A percentile compares a stretch with the other conserved stretches of the same genome.
phyloP scores from a whole-genome alignment of 2,113 vertebrate species.

The Sturnus vulgaris region DNA sequence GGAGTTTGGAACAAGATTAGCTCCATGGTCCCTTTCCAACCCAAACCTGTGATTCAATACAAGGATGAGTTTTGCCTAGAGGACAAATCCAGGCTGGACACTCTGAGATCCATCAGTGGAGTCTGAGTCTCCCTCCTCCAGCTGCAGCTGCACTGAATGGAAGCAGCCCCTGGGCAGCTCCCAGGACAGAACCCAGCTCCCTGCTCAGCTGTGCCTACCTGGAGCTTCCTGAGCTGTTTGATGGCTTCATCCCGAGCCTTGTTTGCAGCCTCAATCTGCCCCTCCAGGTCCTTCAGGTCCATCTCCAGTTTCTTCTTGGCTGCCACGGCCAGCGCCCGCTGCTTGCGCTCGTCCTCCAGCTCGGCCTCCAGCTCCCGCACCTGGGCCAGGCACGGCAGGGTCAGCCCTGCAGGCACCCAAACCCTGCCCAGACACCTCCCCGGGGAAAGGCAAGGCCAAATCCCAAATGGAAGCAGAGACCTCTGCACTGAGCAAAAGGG shows the following conservation, averaged over 20 bases:
- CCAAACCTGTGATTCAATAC: neutral
- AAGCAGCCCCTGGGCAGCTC: neutral
- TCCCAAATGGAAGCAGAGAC: neutral
- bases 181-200: neutral
- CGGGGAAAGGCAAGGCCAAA: neutral
- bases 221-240: conserved; percentile 92
- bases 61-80: neutral
- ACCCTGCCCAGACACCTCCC: too few relatives aligned
- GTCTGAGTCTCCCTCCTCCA: neutral
- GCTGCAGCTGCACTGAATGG: neutral
- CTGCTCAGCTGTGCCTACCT: conserved; percentile 71
- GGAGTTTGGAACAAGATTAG: neutral
- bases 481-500: neutral
- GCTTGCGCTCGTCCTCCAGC: conserved; percentile 95
- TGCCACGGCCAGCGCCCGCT: conserved; percentile 88
- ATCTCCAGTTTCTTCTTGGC: conserved; percentile 97
- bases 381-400: conserved; percentile 39
- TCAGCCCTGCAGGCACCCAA: neutral
- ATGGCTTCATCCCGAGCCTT: conserved; percentile 95
- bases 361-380: conserved; percentile 95
- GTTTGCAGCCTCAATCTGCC: conserved; percentile 91
- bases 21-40: neutral
- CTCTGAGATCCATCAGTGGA: fast-evolving
- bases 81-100: neutral
- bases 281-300: conserved; percentile 93